Conservation (phyloP, 2,888 invertebrate species). For the Ypsolopha scabrella region DNA sequence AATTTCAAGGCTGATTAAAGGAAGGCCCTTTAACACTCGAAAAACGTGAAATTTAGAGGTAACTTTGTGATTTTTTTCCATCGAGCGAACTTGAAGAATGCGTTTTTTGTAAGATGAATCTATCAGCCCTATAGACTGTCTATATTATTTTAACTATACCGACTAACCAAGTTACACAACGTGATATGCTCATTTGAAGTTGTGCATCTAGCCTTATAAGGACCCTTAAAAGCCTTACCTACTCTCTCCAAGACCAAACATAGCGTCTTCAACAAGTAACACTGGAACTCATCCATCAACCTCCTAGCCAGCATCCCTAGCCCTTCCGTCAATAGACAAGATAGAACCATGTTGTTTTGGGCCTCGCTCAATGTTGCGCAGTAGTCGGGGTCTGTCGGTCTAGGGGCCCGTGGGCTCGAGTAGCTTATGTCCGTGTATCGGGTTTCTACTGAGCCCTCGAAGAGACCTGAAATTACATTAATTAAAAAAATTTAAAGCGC, state of each 20-base stretch:
- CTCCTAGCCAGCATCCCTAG: constrained; percentile 73
- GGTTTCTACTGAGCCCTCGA: constrained; percentile 47
- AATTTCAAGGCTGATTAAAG: no score
- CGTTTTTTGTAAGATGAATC: no score
- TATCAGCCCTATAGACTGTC: no score
- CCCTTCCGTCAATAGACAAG: constrained; percentile 78
- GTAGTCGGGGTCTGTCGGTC: constrained; percentile 13
- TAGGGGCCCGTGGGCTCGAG: constrained; percentile 14
- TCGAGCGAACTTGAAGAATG: no score
- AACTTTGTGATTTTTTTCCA: no score
- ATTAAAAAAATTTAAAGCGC: no score
- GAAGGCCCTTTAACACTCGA: no score
- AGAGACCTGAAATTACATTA: constrained; percentile 35
- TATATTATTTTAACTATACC: no score
- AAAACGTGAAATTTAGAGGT: no score
- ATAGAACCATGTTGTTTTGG: constrained; percentile 74
- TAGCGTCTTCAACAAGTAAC: constrained; percentile 74
- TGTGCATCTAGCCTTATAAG: no score
- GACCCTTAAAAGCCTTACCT: constrained; percentile 63
- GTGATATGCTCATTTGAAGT: no score
- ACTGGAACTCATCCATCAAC: constrained; percentile 65
- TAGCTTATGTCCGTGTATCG: constrained; percentile 54
- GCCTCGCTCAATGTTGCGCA: constrained; percentile 46
- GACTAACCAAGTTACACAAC: no score
- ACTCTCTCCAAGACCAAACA: constrained; percentile 79